Conservation (phyloP, 2,797 vertebrate species). For the Eidolon dupreanum region DNA sequence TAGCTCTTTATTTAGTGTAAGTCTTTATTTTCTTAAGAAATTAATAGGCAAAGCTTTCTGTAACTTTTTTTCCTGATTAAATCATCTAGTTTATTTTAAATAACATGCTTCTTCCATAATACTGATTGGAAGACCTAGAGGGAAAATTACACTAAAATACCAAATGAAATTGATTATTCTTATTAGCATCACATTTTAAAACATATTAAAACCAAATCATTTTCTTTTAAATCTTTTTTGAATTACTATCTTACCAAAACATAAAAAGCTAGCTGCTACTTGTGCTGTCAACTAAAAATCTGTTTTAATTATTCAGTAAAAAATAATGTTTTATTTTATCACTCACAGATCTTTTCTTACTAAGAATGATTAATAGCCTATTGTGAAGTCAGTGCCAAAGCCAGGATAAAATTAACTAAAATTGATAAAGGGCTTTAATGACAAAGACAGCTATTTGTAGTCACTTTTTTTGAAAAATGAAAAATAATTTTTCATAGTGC, state of each 20-base stretch:
- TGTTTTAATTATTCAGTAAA: not conserved
- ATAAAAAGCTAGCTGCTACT: not conserved
- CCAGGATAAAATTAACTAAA: not conserved
- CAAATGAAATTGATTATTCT: not conserved
- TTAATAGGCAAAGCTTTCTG: not conserved
- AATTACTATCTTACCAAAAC: not conserved
- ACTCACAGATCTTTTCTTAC: not conserved
- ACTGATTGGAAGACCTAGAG: not conserved
- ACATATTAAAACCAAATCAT: not conserved
- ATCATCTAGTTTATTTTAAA: not conserved
- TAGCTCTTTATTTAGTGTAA: not conserved
- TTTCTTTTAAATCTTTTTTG: not conserved
- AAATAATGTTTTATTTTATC: not conserved
- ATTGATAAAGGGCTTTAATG: slow-evolving; percentile 24
- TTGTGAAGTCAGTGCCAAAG: not conserved
- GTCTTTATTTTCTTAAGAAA: not conserved
- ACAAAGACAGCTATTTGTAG: not conserved
- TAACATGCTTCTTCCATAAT: not conserved
- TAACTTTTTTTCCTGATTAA: not conserved
- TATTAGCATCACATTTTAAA: not conserved
- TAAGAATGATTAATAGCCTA: not conserved
- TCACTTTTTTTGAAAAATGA: not conserved
- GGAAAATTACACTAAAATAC: not conserved
- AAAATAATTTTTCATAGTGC: not conserved
- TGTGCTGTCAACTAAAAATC: not conserved